Evolutionary conservation across 2,797 vertebrate genomes (phyloP), one percentile per base, ranked within the genome.

Genomic region (Gambusia yucatana): DNA sequence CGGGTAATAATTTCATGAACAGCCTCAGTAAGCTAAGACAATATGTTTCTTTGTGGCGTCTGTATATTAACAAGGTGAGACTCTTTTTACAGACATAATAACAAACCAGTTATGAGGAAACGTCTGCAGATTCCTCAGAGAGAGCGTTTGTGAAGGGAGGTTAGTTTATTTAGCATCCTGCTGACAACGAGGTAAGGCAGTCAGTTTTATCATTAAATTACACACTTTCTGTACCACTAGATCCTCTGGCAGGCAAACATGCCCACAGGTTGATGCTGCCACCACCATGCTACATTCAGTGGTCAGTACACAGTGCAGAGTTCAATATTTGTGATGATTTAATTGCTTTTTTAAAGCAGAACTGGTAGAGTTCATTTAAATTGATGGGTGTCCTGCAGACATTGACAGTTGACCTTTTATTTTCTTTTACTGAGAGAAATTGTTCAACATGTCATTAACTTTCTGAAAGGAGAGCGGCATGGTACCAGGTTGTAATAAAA

Each of bases 1-100:
- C 0, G 41, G 73, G 69, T 71, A 69, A 73, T 59, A 81, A 80
- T 77, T 9, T 83, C 76, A 73, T 30, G 65, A 75, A 82, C 79
- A 44, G 67, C 67, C 25, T 22, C 67, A n/a, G 41, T 3, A 30
- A 70, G 2, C 43, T 46, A 46, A 70, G 5, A 28, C 41, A 46
- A 46, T 44, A 3, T 39, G 14, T 25, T 43, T n/a, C 25, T 28
- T 44, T 46, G 43, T 44, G 67, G 67, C 6, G 80, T 52, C 71
- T 73, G 47, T 39, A 36, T 50, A 52, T 22, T 36, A 73, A 52
- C 16, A 36, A 73, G 47, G 25, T 70, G 41, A 1, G 65, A 44
- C 11, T 20, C 17, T 9, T 33, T 33, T 41, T 22, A 39, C 28
- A 33, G 30, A 33, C 59, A 36, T 30, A 61, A 61, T 20, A 65